Base-by-base conservation (phyloP, 2,888 invertebrate species). In the Ophion obscuratus region DNA sequence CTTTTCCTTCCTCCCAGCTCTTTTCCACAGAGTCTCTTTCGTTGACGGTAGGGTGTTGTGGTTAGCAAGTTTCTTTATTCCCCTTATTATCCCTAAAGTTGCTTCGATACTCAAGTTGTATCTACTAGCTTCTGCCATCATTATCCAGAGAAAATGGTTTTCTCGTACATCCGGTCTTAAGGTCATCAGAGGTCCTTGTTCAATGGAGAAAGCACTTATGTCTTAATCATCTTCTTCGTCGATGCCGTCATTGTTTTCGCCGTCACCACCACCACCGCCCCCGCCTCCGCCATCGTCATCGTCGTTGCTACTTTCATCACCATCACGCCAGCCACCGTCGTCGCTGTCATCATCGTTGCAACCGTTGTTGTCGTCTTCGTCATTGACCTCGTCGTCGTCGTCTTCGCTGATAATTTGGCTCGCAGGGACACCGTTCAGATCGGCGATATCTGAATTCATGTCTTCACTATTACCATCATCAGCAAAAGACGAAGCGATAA, bases 111-210 rank as follows among this genome's bases (percentile, higher is more conserved):
- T 74, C 40, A 74, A 61, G 74, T 74, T 74, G 74, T 61, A 61
- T 74, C 74, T 61, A 74, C 61, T 74, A 74, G 74, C 74, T 61
- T 74, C 59, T 61, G 74, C 74, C 74, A 61, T 74, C 59, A 74
- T 74, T 40, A 74, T 61, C 74, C 74, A 74, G 47, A 74, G 68
- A 20, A 68, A 68, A 68, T 68, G 44, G 68, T 68, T 68, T 44
- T 68, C 68, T 24, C 68, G 47, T 74, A 74, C 61, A 74, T 74
- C 61, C n/a, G 74, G 74, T 74, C 61, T 74, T n/a, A 74, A 74
- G 61, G 11, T 74, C 74, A 74, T 31, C 61, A 61, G 14, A 74
- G 61, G 74, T 74, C 61, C 61, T 74, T 74, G 20, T 40, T 74
- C 61, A 74, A 74, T 74, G 17, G 74, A 74, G 74, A 74, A 74